phyloP scores from a whole-genome alignment of 1,140 invertebrate species.

The Cheumatopsyche charites region DNA sequence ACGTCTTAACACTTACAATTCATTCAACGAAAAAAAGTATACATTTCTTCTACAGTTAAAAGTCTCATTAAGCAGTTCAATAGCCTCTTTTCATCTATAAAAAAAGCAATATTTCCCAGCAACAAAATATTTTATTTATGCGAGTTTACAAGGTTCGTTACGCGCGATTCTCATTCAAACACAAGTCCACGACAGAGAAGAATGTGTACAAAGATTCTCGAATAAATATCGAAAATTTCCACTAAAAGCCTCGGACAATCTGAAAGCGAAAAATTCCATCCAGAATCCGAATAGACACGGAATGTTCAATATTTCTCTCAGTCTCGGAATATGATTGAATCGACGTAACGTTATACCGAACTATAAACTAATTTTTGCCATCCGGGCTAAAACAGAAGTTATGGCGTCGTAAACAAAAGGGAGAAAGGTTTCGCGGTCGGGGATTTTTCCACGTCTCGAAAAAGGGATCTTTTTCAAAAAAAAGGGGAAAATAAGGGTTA shows the following conservation, averaged over 20 bases:
- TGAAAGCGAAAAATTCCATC: too few species aligned
- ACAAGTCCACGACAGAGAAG: not conserved
- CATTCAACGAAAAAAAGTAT: too few species aligned
- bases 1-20: too few species aligned
- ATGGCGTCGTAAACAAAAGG: slow-evolving; percentile 13
- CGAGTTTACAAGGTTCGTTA: not conserved
- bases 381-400: not conserved
- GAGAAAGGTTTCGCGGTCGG: slow-evolving; percentile 11
- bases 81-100: not conserved
- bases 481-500: slow-evolving; percentile 20
- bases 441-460: slow-evolving; percentile 4
- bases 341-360: too few species aligned
- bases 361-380: slow-evolving; percentile 16
- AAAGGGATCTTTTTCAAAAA: not conserved
- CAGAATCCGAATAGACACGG: too few species aligned
- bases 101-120: slow-evolving; percentile 9
- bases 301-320: too few species aligned
- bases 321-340: too few species aligned
- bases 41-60: too few species aligned
- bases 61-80: too few species aligned
- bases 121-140: slow-evolving; percentile 2
- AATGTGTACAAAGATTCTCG: not conserved
- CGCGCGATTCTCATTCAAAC: not conserved
- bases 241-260: too few species aligned
- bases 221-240: not conserved